These are phyloP conservation scores for Chelmon rostratus DNA, from an alignment of 2,797 vertebrate species.

Conservation along the genomic window DNA sequence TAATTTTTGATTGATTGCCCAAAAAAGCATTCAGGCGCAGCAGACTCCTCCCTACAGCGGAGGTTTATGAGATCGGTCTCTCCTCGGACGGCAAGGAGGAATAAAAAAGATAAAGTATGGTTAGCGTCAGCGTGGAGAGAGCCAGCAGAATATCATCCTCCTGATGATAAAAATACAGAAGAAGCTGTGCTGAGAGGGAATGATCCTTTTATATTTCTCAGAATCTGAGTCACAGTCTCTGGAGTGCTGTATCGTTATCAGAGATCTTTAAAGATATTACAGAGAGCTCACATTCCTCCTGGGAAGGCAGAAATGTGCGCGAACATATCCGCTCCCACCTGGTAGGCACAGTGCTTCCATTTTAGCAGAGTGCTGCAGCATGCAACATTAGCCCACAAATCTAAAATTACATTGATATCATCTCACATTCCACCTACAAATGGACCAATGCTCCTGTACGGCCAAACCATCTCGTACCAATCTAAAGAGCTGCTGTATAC, in stretches of 20 bases:
- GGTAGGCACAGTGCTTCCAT: conserved; percentile 12
- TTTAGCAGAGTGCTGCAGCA: conserved; percentile 24
- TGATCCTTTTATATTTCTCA: conserved; percentile 20
- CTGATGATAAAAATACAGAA: conserved; percentile 33
- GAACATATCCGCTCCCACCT: conserved; percentile 13
- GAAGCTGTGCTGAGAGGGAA: neutral
- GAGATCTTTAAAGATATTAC: conserved; percentile 43
- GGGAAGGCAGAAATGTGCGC: conserved; percentile 24
- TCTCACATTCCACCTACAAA: conserved; percentile 52
- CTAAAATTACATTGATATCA: conserved; percentile 40
- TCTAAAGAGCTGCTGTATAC: conserved; percentile 18
- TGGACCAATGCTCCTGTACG: conserved; percentile 20
- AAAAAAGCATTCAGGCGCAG: neutral
- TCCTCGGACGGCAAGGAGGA: conserved; percentile 21
- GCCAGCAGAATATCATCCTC: conserved; percentile 15
- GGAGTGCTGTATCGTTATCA: conserved; percentile 14
- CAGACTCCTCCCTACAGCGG: conserved; percentile 17
- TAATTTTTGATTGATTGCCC: neutral
- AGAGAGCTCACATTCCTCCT: conserved; percentile 38
- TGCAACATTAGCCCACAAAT: conserved; percentile 16
- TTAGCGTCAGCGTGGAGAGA: neutral
- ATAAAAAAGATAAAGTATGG: conserved; percentile 7
- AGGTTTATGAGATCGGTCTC: conserved; percentile 28
- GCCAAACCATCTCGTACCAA: conserved; percentile 9
- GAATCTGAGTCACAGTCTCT: conserved; percentile 31